A percentile compares a stretch with the other conserved stretches of the same genome.
phyloP scores from a whole-genome alignment of 30 jellyfish, hydroid and myxozoan species.

The Hydractinia echinata region DNA sequence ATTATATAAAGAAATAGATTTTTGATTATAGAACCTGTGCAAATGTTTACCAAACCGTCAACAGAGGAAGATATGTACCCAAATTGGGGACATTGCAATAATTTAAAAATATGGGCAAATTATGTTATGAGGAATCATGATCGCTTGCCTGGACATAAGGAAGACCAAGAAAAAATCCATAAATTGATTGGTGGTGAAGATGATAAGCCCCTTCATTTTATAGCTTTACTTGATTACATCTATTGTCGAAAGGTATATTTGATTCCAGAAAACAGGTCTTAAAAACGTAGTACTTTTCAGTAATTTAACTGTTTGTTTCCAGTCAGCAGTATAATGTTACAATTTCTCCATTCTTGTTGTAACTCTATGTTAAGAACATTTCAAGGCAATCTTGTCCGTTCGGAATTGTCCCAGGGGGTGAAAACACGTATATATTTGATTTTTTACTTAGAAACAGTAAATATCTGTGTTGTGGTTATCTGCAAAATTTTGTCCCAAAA shows the following conservation, averaged over 20 bases:
- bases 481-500: too few relatives aligned
- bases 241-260: slow-evolving; percentile 24
- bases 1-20: neutral
- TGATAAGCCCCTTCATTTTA: slow-evolving; percentile 34
- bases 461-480: too few relatives aligned
- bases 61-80: slow-evolving; percentile 66
- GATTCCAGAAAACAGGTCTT: too few relatives aligned
- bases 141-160: slow-evolving; percentile 46
- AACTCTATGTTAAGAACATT: neutral
- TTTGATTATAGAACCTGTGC: slow-evolving; percentile 42
- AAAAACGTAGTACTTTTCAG: neutral
- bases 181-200: slow-evolving; percentile 31
- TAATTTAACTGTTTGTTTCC: neutral
- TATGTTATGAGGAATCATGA: slow-evolving; percentile 42
- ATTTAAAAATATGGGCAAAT: slow-evolving; percentile 60
- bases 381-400: too few relatives aligned
- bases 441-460: too few relatives aligned
- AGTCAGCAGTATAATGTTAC: too few relatives aligned
- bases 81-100: slow-evolving; percentile 52
- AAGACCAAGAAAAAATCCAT: slow-evolving; percentile 30
- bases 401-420: too few relatives aligned
- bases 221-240: slow-evolving; percentile 50
- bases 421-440: too few relatives aligned
- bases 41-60: slow-evolving; percentile 48
- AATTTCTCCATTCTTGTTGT: too few relatives aligned